These are phyloP conservation scores for Magallana ariakensis DNA, from an alignment of 1,140 invertebrate genomes.

Conservation along the genomic window DNA sequence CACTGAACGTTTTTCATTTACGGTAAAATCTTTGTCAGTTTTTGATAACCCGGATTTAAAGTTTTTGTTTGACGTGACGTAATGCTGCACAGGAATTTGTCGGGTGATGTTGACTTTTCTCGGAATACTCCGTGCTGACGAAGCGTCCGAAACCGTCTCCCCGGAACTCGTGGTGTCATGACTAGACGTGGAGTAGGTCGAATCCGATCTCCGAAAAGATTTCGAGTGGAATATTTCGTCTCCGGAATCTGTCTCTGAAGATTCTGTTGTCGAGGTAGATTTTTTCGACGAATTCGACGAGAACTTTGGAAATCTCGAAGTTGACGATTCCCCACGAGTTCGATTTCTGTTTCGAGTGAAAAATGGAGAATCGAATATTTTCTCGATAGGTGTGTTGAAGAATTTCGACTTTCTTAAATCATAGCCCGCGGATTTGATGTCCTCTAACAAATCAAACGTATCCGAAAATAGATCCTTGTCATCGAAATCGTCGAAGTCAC, in stretches of 20 bases:
- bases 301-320: slow-evolving; percentile 39
- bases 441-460: slow-evolving; percentile 56
- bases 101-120: background rate
- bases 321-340: slow-evolving; percentile 10
- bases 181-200: slow-evolving; percentile 57
- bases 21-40: slow-evolving; percentile 52
- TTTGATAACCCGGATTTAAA: slow-evolving; percentile 46
- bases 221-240: slow-evolving; percentile 47
- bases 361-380: slow-evolving; percentile 48
- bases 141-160: slow-evolving; percentile 50
- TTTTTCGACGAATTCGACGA: slow-evolving; percentile 30
- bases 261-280: slow-evolving; percentile 13
- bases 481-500: slow-evolving; percentile 56
- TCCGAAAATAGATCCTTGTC: slow-evolving; percentile 45
- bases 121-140: slow-evolving; percentile 47
- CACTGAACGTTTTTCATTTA: slow-evolving; percentile 54
- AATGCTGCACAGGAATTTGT: slow-evolving; percentile 36
- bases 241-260: slow-evolving; percentile 43
- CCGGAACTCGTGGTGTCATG: slow-evolving; percentile 55
- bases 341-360: slow-evolving; percentile 32
- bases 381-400: slow-evolving; percentile 49
- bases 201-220: slow-evolving; percentile 52
- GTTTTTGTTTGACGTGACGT: slow-evolving; percentile 44
- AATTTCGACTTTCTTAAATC: slow-evolving; percentile 54
- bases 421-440: slow-evolving; percentile 52